Conservation (phyloP, 2,797 vertebrate genomes). For the Diplodus sargus region DNA sequence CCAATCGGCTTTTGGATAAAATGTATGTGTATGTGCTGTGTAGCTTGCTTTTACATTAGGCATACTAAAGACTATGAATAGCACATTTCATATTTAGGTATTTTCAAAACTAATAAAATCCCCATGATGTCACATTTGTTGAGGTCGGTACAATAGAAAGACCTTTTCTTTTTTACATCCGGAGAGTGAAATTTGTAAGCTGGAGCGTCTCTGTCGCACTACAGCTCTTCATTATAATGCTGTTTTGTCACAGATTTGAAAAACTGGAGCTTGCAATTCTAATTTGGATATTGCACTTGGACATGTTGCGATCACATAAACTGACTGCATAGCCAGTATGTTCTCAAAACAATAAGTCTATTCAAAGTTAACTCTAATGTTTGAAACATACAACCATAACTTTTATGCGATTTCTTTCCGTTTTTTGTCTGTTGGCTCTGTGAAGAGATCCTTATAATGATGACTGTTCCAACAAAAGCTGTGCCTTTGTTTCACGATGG, state of each 20-base stretch:
- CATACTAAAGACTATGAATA: neutral
- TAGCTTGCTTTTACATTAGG: neutral
- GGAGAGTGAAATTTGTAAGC: too few species aligned
- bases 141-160: too few species aligned
- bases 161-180: too few species aligned
- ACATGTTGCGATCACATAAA: too few species aligned
- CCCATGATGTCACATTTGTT: too few species aligned
- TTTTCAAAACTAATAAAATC: too few species aligned
- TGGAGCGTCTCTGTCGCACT: too few species aligned
- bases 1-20: neutral
- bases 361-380: neutral
- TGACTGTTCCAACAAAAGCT: neutral
- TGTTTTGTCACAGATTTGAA: too few species aligned
- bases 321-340: neutral
- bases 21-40: neutral
- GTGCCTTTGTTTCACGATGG: neutral
- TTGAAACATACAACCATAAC: neutral
- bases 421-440: neutral
- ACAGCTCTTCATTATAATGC: too few species aligned
- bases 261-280: too few species aligned
- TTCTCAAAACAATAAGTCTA: neutral
- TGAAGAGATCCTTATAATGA: neutral
- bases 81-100: too few species aligned
- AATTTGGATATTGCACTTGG: too few species aligned
- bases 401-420: constrained; percentile 2